Evolutionary conservation across 2,888 invertebrate species (phyloP).

Genomic region (Aphidius colemani): DNA sequence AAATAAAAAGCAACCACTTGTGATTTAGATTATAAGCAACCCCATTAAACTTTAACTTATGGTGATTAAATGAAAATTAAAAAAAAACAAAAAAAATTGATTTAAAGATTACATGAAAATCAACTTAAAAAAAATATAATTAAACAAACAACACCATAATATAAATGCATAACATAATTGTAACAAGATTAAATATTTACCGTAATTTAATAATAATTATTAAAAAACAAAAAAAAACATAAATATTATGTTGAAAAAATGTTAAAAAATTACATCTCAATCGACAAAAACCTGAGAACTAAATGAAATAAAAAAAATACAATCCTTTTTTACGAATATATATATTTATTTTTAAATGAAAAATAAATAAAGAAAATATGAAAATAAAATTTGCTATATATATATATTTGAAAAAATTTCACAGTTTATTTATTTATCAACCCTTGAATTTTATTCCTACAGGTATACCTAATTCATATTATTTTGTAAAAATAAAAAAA

Average conservation of each 20-base stretch:
- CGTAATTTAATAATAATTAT: slow-evolving; percentile 36
- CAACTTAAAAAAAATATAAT: slow-evolving; percentile 22
- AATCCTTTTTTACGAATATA: slow-evolving; percentile 59
- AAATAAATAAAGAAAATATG: slow-evolving; percentile 41
- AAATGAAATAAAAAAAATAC: slow-evolving; percentile 36
- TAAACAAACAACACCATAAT: slow-evolving; percentile 35
- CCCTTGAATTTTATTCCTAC: neutral
- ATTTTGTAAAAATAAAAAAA: no score
- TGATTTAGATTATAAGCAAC: slow-evolving; percentile 58
- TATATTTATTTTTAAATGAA: slow-evolving; percentile 60
- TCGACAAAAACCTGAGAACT: no score
- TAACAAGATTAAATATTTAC: slow-evolving; percentile 37
- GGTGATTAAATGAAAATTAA: slow-evolving; percentile 13
- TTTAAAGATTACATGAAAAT: no score
- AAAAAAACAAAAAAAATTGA: neutral
- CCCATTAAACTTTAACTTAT: slow-evolving; percentile 42
- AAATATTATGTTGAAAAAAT: no score
- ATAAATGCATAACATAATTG: slow-evolving; percentile 43
- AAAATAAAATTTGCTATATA: slow-evolving; percentile 56
- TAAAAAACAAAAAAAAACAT: slow-evolving; percentile 28
- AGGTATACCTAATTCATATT: no score
- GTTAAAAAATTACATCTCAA: no score
- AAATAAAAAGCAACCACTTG: slow-evolving; percentile 49
- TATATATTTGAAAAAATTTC: slow-evolving; percentile 35
- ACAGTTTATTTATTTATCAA: neutral